phyloP scores from a whole-genome alignment of 2,888 invertebrate species.

The Leptopterna dolabrata region DNA sequence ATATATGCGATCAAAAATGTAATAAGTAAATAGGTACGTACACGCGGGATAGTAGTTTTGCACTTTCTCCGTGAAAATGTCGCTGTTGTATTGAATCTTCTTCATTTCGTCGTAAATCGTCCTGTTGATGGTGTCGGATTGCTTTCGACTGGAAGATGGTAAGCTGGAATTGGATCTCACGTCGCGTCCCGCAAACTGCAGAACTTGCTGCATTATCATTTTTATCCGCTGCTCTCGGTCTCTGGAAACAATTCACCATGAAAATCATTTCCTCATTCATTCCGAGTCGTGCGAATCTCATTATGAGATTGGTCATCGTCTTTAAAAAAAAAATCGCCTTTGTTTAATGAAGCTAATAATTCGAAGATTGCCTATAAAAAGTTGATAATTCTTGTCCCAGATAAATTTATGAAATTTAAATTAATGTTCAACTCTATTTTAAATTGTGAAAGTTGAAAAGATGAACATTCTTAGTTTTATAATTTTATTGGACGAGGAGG shows the following conservation, averaged over 20 bases:
- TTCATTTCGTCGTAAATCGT: constrained; percentile 34
- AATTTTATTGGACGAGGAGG: too few relatives aligned
- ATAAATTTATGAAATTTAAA: too few relatives aligned
- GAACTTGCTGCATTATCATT: constrained; percentile 57
- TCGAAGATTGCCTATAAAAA: too few relatives aligned
- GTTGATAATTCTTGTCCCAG: too few relatives aligned
- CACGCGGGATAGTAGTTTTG: constrained; percentile 68
- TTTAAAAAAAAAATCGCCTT: too few relatives aligned
- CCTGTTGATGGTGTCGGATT: constrained; percentile 42
- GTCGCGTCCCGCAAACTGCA: constrained; percentile 55
- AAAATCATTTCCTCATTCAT: neutral
- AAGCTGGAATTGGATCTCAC: constrained; percentile 50
- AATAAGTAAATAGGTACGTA: constrained; percentile 59
- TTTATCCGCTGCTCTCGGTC: constrained; percentile 57
- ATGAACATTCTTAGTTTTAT: too few relatives aligned
- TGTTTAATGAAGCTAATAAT: too few relatives aligned
- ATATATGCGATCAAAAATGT: neutral
- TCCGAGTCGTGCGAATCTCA: neutral
- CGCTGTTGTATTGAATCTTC: constrained; percentile 38
- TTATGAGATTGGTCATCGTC: too few relatives aligned
- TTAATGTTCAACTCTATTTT: too few relatives aligned
- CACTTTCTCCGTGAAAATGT: constrained; percentile 66
- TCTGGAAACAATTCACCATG: constrained; percentile 27
- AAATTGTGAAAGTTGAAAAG: too few relatives aligned
- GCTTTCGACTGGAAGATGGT: constrained; percentile 51